A percentile compares a stretch with the other conserved stretches of the same genome.
Evolutionary conservation across 2,113 vertebrate species (phyloP).

Genomic region (Oenanthe oenanthe): DNA sequence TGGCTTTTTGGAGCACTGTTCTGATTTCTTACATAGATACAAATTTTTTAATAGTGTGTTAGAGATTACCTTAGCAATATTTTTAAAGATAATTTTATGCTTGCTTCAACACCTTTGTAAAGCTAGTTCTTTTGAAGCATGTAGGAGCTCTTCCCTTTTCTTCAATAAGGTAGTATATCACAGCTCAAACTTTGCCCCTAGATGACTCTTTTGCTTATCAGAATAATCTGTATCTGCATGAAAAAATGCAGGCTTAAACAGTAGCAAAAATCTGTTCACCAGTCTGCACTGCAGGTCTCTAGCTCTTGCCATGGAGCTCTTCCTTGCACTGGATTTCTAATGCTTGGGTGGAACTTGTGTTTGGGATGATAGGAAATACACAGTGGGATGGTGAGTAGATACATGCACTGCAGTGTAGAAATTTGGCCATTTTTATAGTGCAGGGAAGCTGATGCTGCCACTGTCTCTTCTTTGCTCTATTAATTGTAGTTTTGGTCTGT

Average conservation of each 20-base stretch:
- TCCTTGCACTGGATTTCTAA: neutral
- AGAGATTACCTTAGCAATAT: neutral
- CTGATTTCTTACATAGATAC: neutral
- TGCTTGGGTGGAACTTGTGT: neutral
- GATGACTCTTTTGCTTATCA: neutral
- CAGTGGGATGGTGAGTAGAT: neutral
- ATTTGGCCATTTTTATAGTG: neutral
- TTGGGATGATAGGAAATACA: neutral
- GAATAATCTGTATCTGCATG: neutral
- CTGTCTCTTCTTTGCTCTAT: neutral
- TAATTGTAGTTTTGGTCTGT: neutral
- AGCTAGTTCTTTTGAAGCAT: neutral
- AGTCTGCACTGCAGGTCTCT: neutral
- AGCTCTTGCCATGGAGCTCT: neutral
- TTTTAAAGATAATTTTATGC: constrained; percentile 19
- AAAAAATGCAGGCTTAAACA: constrained; percentile 7
- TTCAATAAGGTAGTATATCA: neutral
- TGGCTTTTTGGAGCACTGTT: neutral
- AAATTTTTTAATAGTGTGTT: neutral
- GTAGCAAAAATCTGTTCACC: neutral
- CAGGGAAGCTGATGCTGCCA: neutral
- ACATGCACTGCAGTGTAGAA: neutral
- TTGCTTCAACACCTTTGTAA: neutral
- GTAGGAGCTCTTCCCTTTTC: neutral
- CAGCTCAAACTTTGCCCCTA: neutral